Base-by-base conservation (phyloP, 2,797 vertebrate species). In the Muscicapa striata region DNA sequence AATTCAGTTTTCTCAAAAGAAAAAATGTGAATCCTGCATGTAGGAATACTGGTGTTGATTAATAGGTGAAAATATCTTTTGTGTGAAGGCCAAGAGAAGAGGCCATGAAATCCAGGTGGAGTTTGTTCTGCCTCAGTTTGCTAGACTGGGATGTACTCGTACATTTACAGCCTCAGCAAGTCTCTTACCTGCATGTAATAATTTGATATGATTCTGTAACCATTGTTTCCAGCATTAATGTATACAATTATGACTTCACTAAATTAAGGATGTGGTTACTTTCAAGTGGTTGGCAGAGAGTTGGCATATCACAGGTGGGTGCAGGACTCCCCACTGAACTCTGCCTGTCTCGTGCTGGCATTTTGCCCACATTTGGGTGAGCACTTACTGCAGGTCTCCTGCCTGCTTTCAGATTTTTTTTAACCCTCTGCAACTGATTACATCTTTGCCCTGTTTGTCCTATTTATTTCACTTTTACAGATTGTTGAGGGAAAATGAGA, bases 301-400 rank as follows among this genome's bases (percentile, higher is more conserved):
- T 2, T 41, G 54, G 26, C 10, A 5, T 38, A 29, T 67, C 8
- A 2, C 22, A 13, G 20, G 29, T 34, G 13, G 54, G 17, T 21
- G 26, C 40, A 74, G 49, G 43, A 43, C 36, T n/a, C 20, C 22
- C 63, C 26, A 22, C 30, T 45, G 48, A 67, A 16, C 36, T 36
- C 54, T 84, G 13, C 41, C 26, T 0, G 0, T 74, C 72, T 66
- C 3, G 0, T 69, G 52, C 67, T 52, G 30, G 11, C 7, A 21
- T 76, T 72, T 41, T 62, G 27, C n/a, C 27, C 45, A 41, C 24
- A 40, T 17, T 18, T 41, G 26, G 21, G 43, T 12, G 5, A 87
- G 36, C 54, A 52, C 32, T 72, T 78, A 36, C 22, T 72, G 32
- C 62, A 41, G 36, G 22, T 81, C 36, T 87, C 14, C 40, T 73